Conservation (phyloP, 53 echinoderm and acorn worm genomes). For the Actinopyga echinites region DNA sequence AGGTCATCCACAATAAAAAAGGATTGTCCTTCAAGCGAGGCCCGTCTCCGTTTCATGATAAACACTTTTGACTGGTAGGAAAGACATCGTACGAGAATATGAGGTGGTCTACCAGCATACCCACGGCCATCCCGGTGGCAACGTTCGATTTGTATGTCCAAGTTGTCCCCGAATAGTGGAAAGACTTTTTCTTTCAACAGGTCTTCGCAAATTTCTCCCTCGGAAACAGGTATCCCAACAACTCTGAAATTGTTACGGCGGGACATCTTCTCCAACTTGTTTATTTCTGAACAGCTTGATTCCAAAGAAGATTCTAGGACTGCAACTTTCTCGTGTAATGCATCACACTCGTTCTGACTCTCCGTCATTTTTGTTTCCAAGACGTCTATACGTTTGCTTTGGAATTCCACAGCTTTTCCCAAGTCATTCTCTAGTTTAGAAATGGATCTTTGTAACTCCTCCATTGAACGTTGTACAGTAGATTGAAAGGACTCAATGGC, state of each 20-base stretch:
- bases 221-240: background rate
- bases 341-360: background rate
- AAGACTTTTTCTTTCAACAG: background rate
- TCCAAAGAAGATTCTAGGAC: no score
- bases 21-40: no score
- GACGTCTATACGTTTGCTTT: background rate
- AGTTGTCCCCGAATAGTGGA: background rate
- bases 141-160: background rate
- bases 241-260: background rate
- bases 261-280: background rate
- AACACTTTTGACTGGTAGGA: background rate
- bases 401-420: no score
- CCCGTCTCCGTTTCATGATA: no score
- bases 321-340: background rate
- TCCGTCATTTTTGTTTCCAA: background rate
- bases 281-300: background rate
- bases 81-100: constrained; percentile 1
- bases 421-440: no score
- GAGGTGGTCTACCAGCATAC: background rate
- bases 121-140: no score
- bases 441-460: background rate
- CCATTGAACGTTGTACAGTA: background rate
- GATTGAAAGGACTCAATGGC: background rate
- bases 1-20: no score
- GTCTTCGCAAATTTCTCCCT: background rate